These are phyloP conservation scores for Meliscaeva auricollis DNA, from an alignment of 2,888 invertebrate genomes.

Conservation along the genomic window DNA sequence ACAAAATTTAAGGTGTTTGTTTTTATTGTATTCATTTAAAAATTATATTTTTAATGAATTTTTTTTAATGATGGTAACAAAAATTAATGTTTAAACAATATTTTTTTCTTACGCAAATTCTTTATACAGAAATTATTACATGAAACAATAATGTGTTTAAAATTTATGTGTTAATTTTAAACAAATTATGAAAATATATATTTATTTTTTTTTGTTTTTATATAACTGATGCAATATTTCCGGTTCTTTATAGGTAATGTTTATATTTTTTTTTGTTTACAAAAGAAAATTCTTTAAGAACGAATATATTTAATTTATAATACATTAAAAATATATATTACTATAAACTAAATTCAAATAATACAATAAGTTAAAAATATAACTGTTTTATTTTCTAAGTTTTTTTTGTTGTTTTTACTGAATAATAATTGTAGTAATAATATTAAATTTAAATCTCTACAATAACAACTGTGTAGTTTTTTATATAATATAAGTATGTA, in stretches of 20 bases:
- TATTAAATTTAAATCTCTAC: conserved; percentile 67
- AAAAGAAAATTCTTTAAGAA: conserved; percentile 19
- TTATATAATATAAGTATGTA: not conserved
- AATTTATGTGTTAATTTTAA: conserved; percentile 27
- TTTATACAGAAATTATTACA: conserved; percentile 49
- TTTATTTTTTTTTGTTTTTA: not conserved
- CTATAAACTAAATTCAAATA: conserved; percentile 71
- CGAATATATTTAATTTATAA: conserved; percentile 27
- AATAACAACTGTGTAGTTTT: conserved; percentile 59
- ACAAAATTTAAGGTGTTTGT: conserved; percentile 1
- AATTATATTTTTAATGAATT: not conserved
- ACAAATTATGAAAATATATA: conserved; percentile 18
- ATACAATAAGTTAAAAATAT: conserved; percentile 73
- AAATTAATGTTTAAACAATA: conserved; percentile 20
- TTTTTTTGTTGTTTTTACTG: conserved; percentile 37
- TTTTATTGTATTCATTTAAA: not conserved
- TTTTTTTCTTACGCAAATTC: conserved; percentile 4
- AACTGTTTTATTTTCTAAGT: conserved; percentile 54
- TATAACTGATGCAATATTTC: conserved; percentile 19
- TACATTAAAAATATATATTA: conserved; percentile 57
- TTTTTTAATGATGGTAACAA: not conserved
- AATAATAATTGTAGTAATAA: conserved; percentile 52
- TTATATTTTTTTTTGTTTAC: conserved; percentile 2
- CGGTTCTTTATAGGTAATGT: not conserved
- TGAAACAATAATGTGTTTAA: conserved; percentile 36